Percentiles rank a stretch among this genome's conserved stretches.
phyloP scores from a whole-genome alignment of 2,797 vertebrate genomes.

The Xiphophorus birchmanni region DNA sequence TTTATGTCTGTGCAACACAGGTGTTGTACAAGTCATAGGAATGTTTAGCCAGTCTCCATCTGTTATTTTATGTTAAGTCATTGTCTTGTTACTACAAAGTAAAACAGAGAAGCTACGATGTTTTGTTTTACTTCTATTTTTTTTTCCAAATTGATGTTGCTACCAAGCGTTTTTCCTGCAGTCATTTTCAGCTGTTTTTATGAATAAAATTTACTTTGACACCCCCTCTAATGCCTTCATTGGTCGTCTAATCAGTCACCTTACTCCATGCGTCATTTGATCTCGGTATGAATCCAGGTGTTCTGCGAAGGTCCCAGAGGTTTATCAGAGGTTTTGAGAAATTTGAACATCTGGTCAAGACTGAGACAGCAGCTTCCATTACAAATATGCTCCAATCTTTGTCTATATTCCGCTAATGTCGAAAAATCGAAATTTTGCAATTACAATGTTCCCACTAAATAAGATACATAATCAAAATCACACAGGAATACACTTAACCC shows the following conservation, averaged over 20 bases:
- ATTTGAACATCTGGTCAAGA: background rate
- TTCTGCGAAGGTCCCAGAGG: background rate
- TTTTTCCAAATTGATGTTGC: background rate
- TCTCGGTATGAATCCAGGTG: background rate
- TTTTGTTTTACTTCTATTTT: background rate
- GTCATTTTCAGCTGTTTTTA: background rate
- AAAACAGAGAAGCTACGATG: too few relatives aligned
- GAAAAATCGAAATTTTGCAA: too few relatives aligned
- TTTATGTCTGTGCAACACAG: too few relatives aligned
- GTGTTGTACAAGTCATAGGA: too few relatives aligned
- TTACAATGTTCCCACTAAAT: background rate
- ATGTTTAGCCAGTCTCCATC: too few relatives aligned
- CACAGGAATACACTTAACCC: background rate
- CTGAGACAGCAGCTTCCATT: background rate
- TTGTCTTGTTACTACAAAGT: too few relatives aligned
- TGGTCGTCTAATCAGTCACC: background rate
- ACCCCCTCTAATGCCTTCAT: background rate
- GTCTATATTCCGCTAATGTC: too few relatives aligned
- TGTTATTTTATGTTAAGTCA: too few relatives aligned
- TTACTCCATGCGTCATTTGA: background rate
- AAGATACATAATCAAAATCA: background rate
- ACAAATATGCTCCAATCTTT: too few relatives aligned
- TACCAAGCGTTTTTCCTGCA: background rate
- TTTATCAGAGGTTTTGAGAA: background rate
- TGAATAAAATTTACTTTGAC: background rate